These are phyloP conservation scores for Pipistrellus pygmaeus DNA, from an alignment of 2,797 vertebrate species.

Conservation along the genomic window DNA sequence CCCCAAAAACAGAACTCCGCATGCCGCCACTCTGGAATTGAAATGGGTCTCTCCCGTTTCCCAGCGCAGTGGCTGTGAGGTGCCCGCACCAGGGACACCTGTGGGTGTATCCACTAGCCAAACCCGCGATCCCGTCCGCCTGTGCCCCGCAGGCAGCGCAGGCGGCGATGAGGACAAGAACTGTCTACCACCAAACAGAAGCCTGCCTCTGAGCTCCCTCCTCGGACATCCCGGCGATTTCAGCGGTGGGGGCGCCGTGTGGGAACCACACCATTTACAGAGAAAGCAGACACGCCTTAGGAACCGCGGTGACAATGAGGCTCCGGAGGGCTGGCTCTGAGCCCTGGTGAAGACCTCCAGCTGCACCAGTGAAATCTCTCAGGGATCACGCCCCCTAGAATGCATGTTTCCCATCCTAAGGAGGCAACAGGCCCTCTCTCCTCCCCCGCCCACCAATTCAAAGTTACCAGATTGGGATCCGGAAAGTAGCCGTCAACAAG, in stretches of 20 bases:
- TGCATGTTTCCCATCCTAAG: background rate
- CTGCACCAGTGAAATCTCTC: conserved; percentile 77
- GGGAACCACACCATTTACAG: conserved; percentile 85
- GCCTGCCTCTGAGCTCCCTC: conserved; percentile 77
- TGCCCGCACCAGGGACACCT: conserved; percentile 87
- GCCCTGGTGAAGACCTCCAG: conserved; percentile 76
- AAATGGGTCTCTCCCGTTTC: too few relatives aligned
- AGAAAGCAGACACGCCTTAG: conserved; percentile 79
- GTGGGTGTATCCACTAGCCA: conserved; percentile 85
- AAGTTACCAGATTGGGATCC: background rate
- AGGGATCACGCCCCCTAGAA: conserved; percentile 56
- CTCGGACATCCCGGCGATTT: conserved; percentile 81
- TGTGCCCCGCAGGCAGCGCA: conserved; percentile 55
- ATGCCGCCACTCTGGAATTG: conserved; percentile 92
- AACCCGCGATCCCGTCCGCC: conserved; percentile 84
- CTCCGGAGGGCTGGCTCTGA: conserved; percentile 79
- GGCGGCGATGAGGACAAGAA: conserved; percentile 67
- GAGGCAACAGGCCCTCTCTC: background rate
- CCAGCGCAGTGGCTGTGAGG: too few relatives aligned
- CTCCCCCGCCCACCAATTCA: background rate
- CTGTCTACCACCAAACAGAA: conserved; percentile 73
- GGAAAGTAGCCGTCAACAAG: background rate
- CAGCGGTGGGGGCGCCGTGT: conserved; percentile 74
- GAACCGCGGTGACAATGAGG: conserved; percentile 80
- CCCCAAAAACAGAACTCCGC: background rate